These are phyloP conservation scores for Tachuris rubrigastra DNA, from an alignment of 2,113 vertebrate genomes.

Conservation along the genomic window DNA sequence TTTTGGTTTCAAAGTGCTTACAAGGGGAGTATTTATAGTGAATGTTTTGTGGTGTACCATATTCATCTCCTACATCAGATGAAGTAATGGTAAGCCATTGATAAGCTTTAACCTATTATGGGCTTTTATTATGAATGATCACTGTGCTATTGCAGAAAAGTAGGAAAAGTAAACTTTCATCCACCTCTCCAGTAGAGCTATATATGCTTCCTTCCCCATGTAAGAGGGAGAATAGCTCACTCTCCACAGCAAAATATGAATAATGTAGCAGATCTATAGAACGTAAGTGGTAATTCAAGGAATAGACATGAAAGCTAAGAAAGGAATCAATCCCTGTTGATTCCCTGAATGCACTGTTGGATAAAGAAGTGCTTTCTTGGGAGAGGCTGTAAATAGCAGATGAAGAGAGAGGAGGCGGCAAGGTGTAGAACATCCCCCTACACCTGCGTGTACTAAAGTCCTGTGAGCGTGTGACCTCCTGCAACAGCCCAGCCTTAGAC, in stretches of 20 bases:
- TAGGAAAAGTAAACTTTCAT: not conserved
- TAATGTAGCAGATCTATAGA: not conserved
- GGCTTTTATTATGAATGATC: not conserved
- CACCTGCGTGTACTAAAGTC: fast-evolving
- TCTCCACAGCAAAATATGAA: not conserved
- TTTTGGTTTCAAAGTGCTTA: not conserved
- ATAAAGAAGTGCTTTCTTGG: not conserved
- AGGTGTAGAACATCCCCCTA: not conserved
- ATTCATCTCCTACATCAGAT: not conserved
- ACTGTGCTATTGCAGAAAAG: not conserved
- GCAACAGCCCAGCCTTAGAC: not conserved
- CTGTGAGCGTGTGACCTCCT: fast-evolving
- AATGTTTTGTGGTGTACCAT: not conserved
- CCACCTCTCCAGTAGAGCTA: not conserved
- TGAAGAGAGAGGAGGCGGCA: not conserved
- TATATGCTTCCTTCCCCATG: fast-evolving
- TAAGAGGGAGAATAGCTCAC: not conserved
- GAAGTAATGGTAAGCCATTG: not conserved
- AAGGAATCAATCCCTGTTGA: not conserved
- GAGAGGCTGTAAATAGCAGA: not conserved
- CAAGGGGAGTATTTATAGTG: not conserved
- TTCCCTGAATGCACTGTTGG: not conserved
- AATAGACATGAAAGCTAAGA: not conserved
- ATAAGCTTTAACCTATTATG: not conserved
- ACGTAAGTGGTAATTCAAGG: not conserved